phyloP scores from a whole-genome alignment of 2,888 invertebrate species.

The Polymixis lichenea region DNA sequence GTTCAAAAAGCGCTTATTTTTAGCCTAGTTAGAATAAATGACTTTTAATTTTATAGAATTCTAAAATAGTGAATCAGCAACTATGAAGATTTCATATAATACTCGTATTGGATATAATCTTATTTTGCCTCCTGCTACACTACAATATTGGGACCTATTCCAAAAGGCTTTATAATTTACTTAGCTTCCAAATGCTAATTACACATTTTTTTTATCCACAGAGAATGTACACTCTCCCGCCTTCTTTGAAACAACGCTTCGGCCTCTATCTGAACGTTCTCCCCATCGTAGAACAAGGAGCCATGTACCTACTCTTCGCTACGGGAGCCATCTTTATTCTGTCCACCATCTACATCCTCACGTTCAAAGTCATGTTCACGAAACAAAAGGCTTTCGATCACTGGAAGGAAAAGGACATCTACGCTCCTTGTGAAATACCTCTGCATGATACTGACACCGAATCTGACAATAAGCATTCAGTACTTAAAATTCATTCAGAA shows the following conservation, averaged over 20 bases:
- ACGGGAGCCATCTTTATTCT: constrained; percentile 89
- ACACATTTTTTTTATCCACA: constrained; percentile 79
- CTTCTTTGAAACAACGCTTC: constrained; percentile 91
- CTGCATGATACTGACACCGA: constrained; percentile 74
- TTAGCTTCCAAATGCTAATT: background rate
- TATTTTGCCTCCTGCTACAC: background rate
- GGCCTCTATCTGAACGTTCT: constrained; percentile 93
- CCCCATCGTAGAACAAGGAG: constrained; percentile 91
- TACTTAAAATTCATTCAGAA: constrained; percentile 71
- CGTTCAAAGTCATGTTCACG: constrained; percentile 85
- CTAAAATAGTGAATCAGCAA: background rate
- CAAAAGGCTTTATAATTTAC: background rate
- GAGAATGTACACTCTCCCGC: constrained; percentile 93
- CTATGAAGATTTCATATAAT: background rate
- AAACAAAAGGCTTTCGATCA: constrained; percentile 66
- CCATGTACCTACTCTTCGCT: constrained; percentile 90
- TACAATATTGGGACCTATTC: background rate
- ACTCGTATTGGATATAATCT: background rate
- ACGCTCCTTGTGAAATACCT: constrained; percentile 85
- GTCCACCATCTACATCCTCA: constrained; percentile 85
- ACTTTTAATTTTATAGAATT: background rate
- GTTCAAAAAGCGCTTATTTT: too few relatives aligned
- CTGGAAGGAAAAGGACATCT: constrained; percentile 72
- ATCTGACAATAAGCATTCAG: constrained; percentile 69
- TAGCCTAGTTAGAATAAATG: too few relatives aligned